These are phyloP conservation scores for Nephrotoma guestfalica DNA, from an alignment of 2,888 invertebrate species.

Conservation along the genomic window DNA sequence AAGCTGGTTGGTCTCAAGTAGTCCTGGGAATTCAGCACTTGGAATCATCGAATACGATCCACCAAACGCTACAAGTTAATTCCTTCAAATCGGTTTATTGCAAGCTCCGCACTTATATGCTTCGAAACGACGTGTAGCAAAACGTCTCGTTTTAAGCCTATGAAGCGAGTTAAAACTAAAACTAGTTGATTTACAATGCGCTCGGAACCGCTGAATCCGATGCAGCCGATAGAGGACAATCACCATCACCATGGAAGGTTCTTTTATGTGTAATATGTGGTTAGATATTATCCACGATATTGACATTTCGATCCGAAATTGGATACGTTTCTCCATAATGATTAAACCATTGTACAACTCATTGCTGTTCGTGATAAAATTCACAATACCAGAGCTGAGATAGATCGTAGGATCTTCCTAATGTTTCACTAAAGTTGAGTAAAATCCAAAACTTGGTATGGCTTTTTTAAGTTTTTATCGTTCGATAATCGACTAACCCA, in stretches of 20 bases:
- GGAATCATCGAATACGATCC: slow-evolving; percentile 91
- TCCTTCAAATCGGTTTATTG: slow-evolving; percentile 90
- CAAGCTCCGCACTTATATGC: slow-evolving; percentile 87
- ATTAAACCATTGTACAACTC: slow-evolving; percentile 87
- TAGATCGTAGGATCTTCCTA: slow-evolving; percentile 90
- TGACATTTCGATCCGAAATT: slow-evolving; percentile 99
- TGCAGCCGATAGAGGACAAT: slow-evolving; percentile 91
- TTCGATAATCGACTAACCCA: too few relatives aligned
- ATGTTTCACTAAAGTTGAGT: slow-evolving; percentile 79
- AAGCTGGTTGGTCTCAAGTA: slow-evolving; percentile 22
- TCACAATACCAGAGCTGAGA: slow-evolving; percentile 98
- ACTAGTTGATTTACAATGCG: slow-evolving; percentile 86
- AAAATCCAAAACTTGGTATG: slow-evolving; percentile 27
- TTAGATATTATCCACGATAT: slow-evolving; percentile 99
- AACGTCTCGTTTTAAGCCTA: slow-evolving; percentile 86
- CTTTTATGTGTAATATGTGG: slow-evolving; percentile 90
- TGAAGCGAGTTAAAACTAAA: slow-evolving; percentile 74
- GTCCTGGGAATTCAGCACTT: slow-evolving; percentile 95
- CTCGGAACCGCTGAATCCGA: slow-evolving; percentile 92
- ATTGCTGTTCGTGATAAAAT: slow-evolving; percentile 96
- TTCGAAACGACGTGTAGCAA: slow-evolving; percentile 88
- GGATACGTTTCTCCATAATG: slow-evolving; percentile 87
- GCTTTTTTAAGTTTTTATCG: too few relatives aligned
- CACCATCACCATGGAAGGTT: slow-evolving; percentile 99
- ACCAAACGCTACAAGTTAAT: slow-evolving; percentile 93